phyloP scores from a whole-genome alignment of 2,113 vertebrate genomes.

The Thymallus thymallus region DNA sequence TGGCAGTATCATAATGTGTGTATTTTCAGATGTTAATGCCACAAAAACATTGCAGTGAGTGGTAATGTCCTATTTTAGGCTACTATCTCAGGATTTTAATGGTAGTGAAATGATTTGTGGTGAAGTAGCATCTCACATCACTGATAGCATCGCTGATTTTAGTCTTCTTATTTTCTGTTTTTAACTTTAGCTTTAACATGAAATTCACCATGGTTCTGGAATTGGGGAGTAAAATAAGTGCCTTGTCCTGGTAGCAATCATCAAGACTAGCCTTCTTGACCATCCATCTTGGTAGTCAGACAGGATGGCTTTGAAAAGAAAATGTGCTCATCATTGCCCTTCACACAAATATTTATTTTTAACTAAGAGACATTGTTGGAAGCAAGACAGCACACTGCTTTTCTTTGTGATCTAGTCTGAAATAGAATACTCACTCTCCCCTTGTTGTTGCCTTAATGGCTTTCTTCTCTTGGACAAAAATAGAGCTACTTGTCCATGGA shows the following conservation, averaged over 20 bases:
- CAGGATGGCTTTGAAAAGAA: conserved; percentile 41
- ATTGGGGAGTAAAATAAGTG: conserved; percentile 9
- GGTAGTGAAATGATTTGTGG: too few relatives aligned
- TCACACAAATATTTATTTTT: conserved; percentile 37
- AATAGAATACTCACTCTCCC: conserved; percentile 42
- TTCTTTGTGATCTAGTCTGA: conserved; percentile 35
- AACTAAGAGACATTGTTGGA: conserved; percentile 38
- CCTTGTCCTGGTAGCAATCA: conserved; percentile 19
- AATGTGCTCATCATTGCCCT: conserved; percentile 12
- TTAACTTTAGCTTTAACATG: background rate
- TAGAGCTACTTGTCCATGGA: conserved; percentile 31
- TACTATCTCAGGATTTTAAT: too few relatives aligned
- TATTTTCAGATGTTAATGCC: too few relatives aligned
- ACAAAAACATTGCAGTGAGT: too few relatives aligned
- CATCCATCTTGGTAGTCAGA: conserved; percentile 26
- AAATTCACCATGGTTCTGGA: background rate
- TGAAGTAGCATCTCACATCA: too few relatives aligned
- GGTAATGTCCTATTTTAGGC: too few relatives aligned
- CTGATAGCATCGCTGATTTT: background rate
- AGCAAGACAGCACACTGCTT: conserved; percentile 29
- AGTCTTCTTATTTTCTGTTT: background rate
- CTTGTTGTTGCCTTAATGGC: conserved; percentile 36
- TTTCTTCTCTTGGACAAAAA: conserved; percentile 47
- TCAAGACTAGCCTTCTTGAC: conserved; percentile 6
- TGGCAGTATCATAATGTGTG: too few relatives aligned